Percentiles rank a stretch among this genome's conserved stretches.
Conservation (phyloP, 2,888 invertebrate genomes). For the Scrobipalpa costella region DNA sequence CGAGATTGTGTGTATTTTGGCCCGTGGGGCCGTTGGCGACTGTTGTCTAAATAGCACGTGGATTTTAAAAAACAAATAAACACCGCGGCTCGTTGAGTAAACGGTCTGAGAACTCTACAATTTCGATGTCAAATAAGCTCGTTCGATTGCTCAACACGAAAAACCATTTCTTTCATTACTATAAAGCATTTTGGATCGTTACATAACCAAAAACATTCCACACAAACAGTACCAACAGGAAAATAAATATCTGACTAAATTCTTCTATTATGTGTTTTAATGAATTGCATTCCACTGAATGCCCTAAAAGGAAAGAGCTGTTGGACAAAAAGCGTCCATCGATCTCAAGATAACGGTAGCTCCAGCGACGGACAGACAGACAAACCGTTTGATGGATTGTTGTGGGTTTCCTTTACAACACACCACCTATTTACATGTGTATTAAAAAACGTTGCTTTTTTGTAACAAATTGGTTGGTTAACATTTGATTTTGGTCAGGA, state of each 20-base stretch:
- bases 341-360: slow-evolving; percentile 40
- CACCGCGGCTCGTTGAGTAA: slow-evolving; percentile 29
- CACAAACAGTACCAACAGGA: not conserved
- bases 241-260: not conserved
- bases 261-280: slow-evolving; percentile 18
- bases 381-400: slow-evolving; percentile 47
- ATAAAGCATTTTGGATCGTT: not conserved
- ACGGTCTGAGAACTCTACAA: slow-evolving; percentile 13
- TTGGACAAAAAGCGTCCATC: slow-evolving; percentile 23
- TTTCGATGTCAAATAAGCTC: slow-evolving; percentile 13
- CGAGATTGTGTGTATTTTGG: slow-evolving; percentile 59
- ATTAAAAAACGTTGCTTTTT: slow-evolving; percentile 25
- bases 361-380: slow-evolving; percentile 34
- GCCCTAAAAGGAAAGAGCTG: slow-evolving; percentile 2
- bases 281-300: slow-evolving; percentile 23
- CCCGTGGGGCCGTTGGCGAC: slow-evolving; percentile 39
- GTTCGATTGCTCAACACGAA: not conserved
- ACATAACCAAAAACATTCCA: slow-evolving; percentile 4
- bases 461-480: slow-evolving; percentile 25
- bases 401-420: slow-evolving; percentile 40
- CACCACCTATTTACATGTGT: slow-evolving; percentile 34
- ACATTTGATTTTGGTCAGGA: slow-evolving; percentile 30
- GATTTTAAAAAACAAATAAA: slow-evolving; percentile 51
- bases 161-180: not conserved
- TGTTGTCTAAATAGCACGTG: slow-evolving; percentile 51